Evolutionary conservation across 2,888 invertebrate genomes (phyloP).

Genomic region (Leptinotarsa tumamoca): DNA sequence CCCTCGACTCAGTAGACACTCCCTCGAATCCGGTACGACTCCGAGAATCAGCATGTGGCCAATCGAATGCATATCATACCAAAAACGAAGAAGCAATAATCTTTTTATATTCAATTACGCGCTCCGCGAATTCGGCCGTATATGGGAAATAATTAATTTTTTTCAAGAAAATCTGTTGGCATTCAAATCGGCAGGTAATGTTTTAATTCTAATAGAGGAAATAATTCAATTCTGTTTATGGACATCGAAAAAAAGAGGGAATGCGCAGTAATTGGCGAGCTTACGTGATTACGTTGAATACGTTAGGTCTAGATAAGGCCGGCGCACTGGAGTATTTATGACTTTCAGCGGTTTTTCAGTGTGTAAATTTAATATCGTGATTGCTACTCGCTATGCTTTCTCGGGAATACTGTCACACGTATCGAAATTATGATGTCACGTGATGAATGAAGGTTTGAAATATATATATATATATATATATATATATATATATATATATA

Average conservation of each 20-base stretch:
- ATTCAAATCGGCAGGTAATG: slow-evolving; percentile 28
- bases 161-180: slow-evolving; percentile 19
- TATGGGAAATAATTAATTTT: slow-evolving; percentile 21
- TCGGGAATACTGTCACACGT: not conserved
- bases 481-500: no score
- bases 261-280: slow-evolving; percentile 1
- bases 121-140: slow-evolving; percentile 10
- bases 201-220: slow-evolving; percentile 27
- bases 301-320: not conserved
- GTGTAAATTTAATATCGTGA: slow-evolving; percentile 1
- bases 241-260: slow-evolving; percentile 21
- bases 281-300: slow-evolving; percentile 10
- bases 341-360: slow-evolving; percentile 8
- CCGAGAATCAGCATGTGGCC: slow-evolving; percentile 26
- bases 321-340: slow-evolving; percentile 1
- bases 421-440: slow-evolving; percentile 4
- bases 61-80: slow-evolving; percentile 27
- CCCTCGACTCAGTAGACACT: slow-evolving; percentile 4
- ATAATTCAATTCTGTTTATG: slow-evolving; percentile 29
- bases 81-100: slow-evolving; percentile 23
- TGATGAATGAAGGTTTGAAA: not conserved
- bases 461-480: no score
- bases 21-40: slow-evolving; percentile 11
- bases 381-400: not conserved
- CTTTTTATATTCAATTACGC: slow-evolving; percentile 25